Conservation (phyloP, 2,113 vertebrate genomes). For the Polypterus bichir region DNA sequence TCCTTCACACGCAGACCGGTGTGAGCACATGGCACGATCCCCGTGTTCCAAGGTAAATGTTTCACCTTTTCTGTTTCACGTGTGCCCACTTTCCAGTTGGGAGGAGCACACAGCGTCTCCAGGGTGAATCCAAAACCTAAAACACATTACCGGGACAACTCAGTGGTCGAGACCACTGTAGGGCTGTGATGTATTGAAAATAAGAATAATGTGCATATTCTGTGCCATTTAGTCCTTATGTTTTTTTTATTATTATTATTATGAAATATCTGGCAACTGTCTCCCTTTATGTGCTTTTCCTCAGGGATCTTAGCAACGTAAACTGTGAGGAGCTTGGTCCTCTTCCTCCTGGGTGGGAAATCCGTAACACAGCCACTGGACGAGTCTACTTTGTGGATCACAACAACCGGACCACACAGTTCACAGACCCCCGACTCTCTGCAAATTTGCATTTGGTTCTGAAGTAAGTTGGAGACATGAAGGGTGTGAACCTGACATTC, state of each 20-base stretch:
- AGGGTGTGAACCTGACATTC: background rate
- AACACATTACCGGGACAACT: slow-evolving; percentile 86
- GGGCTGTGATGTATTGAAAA: slow-evolving; percentile 15
- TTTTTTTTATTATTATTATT: slow-evolving; percentile 18
- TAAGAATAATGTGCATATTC: too few relatives aligned
- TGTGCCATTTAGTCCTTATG: too few relatives aligned
- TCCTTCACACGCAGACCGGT: slow-evolving; percentile 89
- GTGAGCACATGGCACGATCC: slow-evolving; percentile 96
- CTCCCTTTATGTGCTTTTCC: slow-evolving; percentile 53
- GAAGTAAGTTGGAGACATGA: slow-evolving; percentile 58
- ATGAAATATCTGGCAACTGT: slow-evolving; percentile 50
- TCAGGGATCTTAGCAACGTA: slow-evolving; percentile 95
- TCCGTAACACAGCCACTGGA: slow-evolving; percentile 89
- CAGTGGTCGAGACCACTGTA: slow-evolving; percentile 89
- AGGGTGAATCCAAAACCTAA: slow-evolving; percentile 89
- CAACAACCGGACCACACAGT: slow-evolving; percentile 95
- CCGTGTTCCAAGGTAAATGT: slow-evolving; percentile 76
- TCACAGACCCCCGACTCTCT: slow-evolving; percentile 87
- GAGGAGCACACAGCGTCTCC: slow-evolving; percentile 85
- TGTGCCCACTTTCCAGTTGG: slow-evolving; percentile 55
- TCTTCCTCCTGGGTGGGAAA: slow-evolving; percentile 93
- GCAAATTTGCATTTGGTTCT: slow-evolving; percentile 90
- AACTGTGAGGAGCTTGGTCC: slow-evolving; percentile 96
- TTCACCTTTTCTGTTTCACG: background rate
- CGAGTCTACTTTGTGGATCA: slow-evolving; percentile 97